These are phyloP conservation scores for Thumatha senex DNA, from an alignment of 2,888 invertebrate genomes.

Conservation along the genomic window DNA sequence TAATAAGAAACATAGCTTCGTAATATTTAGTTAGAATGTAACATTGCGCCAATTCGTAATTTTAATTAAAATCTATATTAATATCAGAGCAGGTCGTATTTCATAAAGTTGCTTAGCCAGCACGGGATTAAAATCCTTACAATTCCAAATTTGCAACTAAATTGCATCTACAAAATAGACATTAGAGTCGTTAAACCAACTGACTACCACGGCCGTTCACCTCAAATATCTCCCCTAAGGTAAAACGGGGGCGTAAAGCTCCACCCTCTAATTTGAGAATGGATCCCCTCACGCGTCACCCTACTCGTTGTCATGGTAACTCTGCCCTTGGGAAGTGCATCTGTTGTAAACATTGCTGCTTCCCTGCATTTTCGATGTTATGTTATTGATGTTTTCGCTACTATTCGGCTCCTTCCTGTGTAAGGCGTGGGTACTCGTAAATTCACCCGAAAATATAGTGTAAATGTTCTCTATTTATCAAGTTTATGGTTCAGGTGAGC, in stretches of 20 bases:
- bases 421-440: slow-evolving; percentile 54
- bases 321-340: slow-evolving; percentile 44
- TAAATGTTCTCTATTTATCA: slow-evolving; percentile 69
- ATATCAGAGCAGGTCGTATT: slow-evolving; percentile 26
- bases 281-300: slow-evolving; percentile 60
- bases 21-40: neutral
- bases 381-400: slow-evolving; percentile 69
- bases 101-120: slow-evolving; percentile 36
- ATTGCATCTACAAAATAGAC: slow-evolving; percentile 47
- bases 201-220: slow-evolving; percentile 69
- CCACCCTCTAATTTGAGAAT: slow-evolving; percentile 72
- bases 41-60: slow-evolving; percentile 1
- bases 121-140: slow-evolving; percentile 29
- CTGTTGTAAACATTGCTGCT: slow-evolving; percentile 56
- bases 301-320: slow-evolving; percentile 44
- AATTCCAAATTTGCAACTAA: slow-evolving; percentile 44
- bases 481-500: slow-evolving; percentile 54
- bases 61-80: slow-evolving; percentile 28
- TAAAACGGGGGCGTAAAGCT: slow-evolving; percentile 68
- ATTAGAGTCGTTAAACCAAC: slow-evolving; percentile 39
- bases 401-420: slow-evolving; percentile 55
- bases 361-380: slow-evolving; percentile 57
- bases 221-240: slow-evolving; percentile 75
- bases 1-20: too few relatives aligned
- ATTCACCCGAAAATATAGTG: slow-evolving; percentile 62